Percentiles rank a stretch among this genome's conserved stretches.
Evolutionary conservation across 2,888 invertebrate species (phyloP).

Genomic region (Cantharis nigra): DNA sequence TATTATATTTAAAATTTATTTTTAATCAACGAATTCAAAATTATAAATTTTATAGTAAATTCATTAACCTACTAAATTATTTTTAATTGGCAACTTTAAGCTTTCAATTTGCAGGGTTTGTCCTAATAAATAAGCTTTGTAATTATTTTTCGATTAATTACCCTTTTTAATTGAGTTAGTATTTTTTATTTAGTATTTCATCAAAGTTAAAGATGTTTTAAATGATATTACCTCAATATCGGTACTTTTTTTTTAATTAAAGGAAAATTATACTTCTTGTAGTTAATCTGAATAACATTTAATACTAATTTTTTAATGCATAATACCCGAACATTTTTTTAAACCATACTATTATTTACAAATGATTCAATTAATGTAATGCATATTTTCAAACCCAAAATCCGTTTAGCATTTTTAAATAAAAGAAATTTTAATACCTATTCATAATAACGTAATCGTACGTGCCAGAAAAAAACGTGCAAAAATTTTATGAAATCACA

Average conservation of each 20-base stretch:
- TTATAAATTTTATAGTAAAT: background rate
- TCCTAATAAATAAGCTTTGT: conserved; percentile 8
- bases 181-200: conserved; percentile 9
- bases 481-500: background rate
- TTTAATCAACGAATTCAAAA: conserved; percentile 7
- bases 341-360: no score
- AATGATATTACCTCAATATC: background rate
- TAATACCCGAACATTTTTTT: no score
- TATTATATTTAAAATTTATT: conserved; percentile 5
- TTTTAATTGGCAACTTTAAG: conserved; percentile 14
- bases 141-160: conserved; percentile 17
- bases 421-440: background rate
- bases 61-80: conserved; percentile 8
- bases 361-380: background rate
- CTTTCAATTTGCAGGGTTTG: conserved; percentile 5
- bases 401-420: background rate
- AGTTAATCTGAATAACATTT: background rate
- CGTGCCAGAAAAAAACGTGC: background rate
- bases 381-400: background rate
- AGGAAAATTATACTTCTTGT: background rate
- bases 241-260: background rate
- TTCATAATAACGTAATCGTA: background rate
- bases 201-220: conserved; percentile 9
- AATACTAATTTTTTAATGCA: background rate
- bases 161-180: conserved; percentile 12